phyloP scores from a whole-genome alignment of 2,888 invertebrate genomes.

The Perdita meconis region DNA sequence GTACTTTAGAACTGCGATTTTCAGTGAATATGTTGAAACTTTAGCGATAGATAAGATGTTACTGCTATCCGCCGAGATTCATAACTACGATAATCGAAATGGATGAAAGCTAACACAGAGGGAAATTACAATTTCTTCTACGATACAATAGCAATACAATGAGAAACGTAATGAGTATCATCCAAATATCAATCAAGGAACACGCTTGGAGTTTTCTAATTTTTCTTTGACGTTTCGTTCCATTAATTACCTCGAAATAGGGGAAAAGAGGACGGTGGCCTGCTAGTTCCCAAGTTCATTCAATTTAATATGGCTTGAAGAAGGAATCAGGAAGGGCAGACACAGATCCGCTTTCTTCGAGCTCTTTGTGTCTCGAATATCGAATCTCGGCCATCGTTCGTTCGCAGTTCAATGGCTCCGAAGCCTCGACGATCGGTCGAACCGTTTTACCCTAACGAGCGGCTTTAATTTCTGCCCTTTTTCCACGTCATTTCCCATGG shows the following conservation, averaged over 20 bases:
- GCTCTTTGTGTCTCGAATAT: slow-evolving; percentile 67
- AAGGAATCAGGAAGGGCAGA: slow-evolving; percentile 27
- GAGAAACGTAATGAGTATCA: background rate
- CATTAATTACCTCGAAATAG: slow-evolving; percentile 9
- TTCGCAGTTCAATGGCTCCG: slow-evolving; percentile 57
- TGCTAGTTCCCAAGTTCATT: slow-evolving; percentile 23
- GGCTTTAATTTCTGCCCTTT: slow-evolving; percentile 72
- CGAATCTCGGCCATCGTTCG: slow-evolving; percentile 42
- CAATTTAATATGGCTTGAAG: slow-evolving; percentile 48
- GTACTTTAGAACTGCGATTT: no score
- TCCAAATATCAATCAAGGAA: background rate
- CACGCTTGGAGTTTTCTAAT: no score
- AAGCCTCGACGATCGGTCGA: slow-evolving; percentile 50
- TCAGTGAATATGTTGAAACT: no score
- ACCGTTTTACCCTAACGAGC: slow-evolving; percentile 68
- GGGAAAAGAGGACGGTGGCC: background rate
- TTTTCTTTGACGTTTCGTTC: background rate
- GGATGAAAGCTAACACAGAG: background rate
- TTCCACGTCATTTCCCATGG: slow-evolving; percentile 69
- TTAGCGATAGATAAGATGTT: background rate
- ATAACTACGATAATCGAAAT: no score
- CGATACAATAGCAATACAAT: background rate
- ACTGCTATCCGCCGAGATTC: background rate
- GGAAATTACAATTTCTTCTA: background rate
- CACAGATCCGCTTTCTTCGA: slow-evolving; percentile 44